Evolutionary conservation across 2,113 vertebrate genomes (phyloP).

Genomic region (Stercorarius parasiticus): DNA sequence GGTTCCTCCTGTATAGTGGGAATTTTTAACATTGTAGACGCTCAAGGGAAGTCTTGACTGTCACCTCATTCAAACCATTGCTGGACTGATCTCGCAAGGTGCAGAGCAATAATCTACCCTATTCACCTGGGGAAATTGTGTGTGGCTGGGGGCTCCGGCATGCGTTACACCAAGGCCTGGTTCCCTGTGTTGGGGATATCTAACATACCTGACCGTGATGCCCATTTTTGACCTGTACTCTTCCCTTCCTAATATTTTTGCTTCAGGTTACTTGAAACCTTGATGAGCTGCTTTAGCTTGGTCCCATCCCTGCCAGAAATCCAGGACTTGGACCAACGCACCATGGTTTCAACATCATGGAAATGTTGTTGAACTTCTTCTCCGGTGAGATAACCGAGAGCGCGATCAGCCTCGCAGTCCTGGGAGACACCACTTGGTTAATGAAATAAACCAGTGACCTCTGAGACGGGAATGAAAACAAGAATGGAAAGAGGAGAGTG

Average conservation of each 20-base stretch:
- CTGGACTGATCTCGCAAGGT: neutral
- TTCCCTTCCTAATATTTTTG: neutral
- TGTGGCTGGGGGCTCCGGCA: rapidly evolving
- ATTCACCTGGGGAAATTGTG: rapidly evolving
- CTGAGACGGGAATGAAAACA: neutral
- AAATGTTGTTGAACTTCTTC: neutral
- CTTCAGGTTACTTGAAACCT: neutral
- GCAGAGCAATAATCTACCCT: neutral
- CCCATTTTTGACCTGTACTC: neutral
- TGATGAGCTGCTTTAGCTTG: neutral
- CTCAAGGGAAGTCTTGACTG: neutral
- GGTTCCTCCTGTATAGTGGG: rapidly evolving
- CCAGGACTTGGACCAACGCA: rapidly evolving
- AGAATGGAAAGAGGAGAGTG: neutral
- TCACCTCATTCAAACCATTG: rapidly evolving
- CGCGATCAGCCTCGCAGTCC: neutral
- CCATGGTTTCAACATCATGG: rapidly evolving
- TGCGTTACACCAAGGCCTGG: rapidly evolving
- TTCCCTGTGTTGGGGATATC: neutral
- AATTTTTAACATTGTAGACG: neutral
- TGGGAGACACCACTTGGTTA: neutral
- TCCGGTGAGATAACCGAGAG: rapidly evolving
- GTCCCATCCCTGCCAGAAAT: neutral
- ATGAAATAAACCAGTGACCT: neutral
- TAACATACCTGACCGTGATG: rapidly evolving